These are phyloP conservation scores for Polia nebulosa DNA, from an alignment of 2,888 invertebrate genomes.

Conservation along the genomic window DNA sequence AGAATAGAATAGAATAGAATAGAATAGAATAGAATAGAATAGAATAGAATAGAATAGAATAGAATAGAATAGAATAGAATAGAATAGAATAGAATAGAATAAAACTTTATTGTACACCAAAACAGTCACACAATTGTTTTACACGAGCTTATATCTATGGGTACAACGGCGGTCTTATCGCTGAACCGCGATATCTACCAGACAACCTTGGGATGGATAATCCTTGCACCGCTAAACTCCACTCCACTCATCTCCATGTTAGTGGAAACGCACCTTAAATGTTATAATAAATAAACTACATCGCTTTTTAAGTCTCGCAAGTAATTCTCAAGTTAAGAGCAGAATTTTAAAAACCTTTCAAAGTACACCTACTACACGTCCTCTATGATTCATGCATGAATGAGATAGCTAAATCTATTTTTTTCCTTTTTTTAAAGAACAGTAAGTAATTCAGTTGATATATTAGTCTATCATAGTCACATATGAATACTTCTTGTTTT, in stretches of 20 bases:
- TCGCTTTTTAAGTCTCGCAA: slow-evolving; percentile 19
- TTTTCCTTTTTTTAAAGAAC: neutral
- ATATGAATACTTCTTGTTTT: too few relatives aligned
- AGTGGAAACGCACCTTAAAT: neutral
- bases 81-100: too few relatives aligned
- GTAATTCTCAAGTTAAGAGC: neutral
- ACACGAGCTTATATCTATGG: too few relatives aligned
- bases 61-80: too few relatives aligned
- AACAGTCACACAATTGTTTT: too few relatives aligned
- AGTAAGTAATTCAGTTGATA: neutral
- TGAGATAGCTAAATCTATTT: neutral
- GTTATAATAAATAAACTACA: slow-evolving; percentile 34
- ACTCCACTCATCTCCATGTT: neutral
- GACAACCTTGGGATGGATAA: neutral
- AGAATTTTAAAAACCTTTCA: slow-evolving; percentile 8
- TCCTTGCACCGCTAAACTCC: neutral
- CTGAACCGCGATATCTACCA: too few relatives aligned
- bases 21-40: too few relatives aligned
- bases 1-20: too few relatives aligned
- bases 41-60: too few relatives aligned
- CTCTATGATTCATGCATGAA: neutral
- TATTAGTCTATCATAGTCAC: too few relatives aligned
- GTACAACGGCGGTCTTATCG: too few relatives aligned
- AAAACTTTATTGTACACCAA: too few relatives aligned
- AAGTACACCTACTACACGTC: neutral